A percentile compares a stretch with the other conserved stretches of the same genome.
Conservation (phyloP, 2,797 vertebrate genomes). For the Enoplosus armatus region DNA sequence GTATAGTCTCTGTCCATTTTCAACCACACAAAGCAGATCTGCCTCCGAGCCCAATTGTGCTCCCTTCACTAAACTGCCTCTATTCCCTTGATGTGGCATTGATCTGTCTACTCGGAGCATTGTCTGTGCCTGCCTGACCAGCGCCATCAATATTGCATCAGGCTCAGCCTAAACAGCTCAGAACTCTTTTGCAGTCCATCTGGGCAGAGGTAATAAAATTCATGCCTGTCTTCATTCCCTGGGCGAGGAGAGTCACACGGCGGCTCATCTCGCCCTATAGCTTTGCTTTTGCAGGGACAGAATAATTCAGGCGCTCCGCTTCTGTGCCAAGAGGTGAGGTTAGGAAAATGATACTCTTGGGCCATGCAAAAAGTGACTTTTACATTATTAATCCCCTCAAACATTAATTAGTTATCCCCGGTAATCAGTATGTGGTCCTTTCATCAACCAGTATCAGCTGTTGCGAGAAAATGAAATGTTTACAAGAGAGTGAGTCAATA, state of each 20-base stretch:
- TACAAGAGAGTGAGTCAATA: conserved; percentile 57
- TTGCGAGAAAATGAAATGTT: conserved; percentile 60
- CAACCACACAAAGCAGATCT: conserved; percentile 45
- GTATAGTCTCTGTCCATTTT: conserved; percentile 33
- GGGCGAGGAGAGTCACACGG: conserved; percentile 38
- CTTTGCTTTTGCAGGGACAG: conserved; percentile 27
- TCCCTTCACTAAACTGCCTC: conserved; percentile 60
- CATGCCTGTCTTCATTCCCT: conserved; percentile 62
- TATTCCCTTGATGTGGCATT: conserved; percentile 74
- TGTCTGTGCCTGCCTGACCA: conserved; percentile 65
- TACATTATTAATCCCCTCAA: conserved; percentile 65
- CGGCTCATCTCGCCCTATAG: conserved; percentile 18
- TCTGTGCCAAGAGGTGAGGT: conserved; percentile 28
- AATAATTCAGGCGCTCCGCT: conserved; percentile 18
- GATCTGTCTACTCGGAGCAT: conserved; percentile 74
- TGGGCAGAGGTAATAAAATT: conserved; percentile 56
- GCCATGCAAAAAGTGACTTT: conserved; percentile 49
- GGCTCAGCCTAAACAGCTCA: conserved; percentile 74
- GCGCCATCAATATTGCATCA: conserved; percentile 81
- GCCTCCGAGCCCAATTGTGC: conserved; percentile 53
- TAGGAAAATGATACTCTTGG: conserved; percentile 33
- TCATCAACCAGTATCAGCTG: conserved; percentile 50
- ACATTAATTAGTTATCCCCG: conserved; percentile 63
- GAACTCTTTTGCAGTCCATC: conserved; percentile 65
- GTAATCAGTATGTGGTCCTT: conserved; percentile 66